Percentiles rank a stretch among this genome's conserved stretches.
phyloP scores from a whole-genome alignment of 2,797 vertebrate species.

The Hozukius guyotensis region DNA sequence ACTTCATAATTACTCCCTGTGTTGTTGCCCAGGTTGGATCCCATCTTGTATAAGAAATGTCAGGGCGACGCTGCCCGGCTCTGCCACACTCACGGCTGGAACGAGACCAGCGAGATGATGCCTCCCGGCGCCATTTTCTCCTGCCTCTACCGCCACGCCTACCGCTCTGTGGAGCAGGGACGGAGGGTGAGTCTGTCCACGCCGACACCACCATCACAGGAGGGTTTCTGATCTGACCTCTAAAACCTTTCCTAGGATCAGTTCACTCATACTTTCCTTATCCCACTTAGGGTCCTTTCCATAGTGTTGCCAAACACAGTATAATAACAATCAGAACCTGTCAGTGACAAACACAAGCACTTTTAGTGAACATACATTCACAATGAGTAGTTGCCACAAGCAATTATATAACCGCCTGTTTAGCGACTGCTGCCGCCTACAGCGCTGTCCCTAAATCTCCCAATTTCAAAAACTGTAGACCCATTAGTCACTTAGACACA shows the following conservation, averaged over 20 bases:
- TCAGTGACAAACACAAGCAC: background rate
- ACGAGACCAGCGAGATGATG: constrained; percentile 95
- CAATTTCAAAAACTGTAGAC: background rate
- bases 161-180: constrained; percentile 96
- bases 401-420: too few relatives aligned
- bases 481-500: background rate
- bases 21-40: constrained; percentile 85
- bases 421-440: background rate
- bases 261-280: too few relatives aligned
- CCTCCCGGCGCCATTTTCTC: constrained; percentile 95
- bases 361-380: background rate
- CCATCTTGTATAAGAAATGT: constrained; percentile 93
- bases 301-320: background rate
- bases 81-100: constrained; percentile 96
- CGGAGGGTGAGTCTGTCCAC: constrained; percentile 85
- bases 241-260: too few relatives aligned
- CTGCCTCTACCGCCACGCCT: constrained; percentile 95
- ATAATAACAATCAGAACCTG: background rate
- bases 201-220: background rate
- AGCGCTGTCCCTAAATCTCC: background rate
- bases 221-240: background rate
- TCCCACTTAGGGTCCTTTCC: background rate
- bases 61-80: constrained; percentile 94
- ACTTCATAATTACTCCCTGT: background rate
- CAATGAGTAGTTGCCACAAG: too few relatives aligned